phyloP scores from a whole-genome alignment of 2,113 vertebrate genomes.

The Phodopus roborovskii region DNA sequence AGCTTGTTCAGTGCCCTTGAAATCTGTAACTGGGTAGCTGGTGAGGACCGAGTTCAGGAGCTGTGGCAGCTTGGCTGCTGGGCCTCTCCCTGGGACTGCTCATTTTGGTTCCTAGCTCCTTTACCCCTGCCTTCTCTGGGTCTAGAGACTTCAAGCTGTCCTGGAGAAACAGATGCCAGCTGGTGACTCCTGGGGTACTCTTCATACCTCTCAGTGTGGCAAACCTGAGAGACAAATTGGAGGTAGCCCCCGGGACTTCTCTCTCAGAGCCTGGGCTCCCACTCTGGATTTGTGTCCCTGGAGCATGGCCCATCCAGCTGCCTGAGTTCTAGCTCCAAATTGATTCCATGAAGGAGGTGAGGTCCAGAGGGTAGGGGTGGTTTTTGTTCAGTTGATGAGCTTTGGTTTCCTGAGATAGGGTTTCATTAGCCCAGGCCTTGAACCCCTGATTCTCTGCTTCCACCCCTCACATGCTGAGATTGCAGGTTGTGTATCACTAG shows the following conservation, averaged over 20 bases:
- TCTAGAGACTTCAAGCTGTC: background rate
- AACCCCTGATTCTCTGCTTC: background rate
- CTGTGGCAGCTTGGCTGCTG: background rate
- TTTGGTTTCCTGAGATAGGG: background rate
- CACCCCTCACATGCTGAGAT: background rate
- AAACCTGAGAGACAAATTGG: background rate
- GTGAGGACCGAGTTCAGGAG: fast-evolving
- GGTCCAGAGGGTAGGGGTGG: background rate
- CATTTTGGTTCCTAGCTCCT: background rate
- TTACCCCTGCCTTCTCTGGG: background rate
- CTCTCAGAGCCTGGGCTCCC: background rate
- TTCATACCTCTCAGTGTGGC: background rate
- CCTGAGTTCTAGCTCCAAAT: background rate
- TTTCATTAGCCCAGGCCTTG: background rate
- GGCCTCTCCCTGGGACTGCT: background rate
- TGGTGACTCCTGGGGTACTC: background rate
- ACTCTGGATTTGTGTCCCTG: background rate
- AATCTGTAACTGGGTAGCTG: background rate
- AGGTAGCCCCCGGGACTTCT: background rate
- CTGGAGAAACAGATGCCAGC: background rate
- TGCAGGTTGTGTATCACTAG: background rate
- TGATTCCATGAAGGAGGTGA: background rate
- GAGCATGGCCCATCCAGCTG: background rate
- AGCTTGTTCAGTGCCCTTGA: background rate
- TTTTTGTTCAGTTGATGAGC: background rate